phyloP scores from a whole-genome alignment of 2,797 vertebrate genomes.

The Acomys russatus region DNA sequence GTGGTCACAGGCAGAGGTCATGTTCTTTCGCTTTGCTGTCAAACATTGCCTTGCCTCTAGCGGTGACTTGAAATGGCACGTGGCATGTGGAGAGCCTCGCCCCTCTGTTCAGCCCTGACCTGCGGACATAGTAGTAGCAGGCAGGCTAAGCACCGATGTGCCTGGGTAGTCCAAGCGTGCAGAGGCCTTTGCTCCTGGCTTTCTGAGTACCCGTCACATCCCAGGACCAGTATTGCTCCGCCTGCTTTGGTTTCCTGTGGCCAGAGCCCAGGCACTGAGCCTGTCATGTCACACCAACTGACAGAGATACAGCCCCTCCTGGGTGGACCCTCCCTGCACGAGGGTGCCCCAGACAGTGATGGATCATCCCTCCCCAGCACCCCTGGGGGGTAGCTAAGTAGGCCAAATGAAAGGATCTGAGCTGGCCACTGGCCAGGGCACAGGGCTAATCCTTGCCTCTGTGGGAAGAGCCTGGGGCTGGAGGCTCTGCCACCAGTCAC shows the following conservation, averaged over 20 bases:
- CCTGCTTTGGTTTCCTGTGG: background rate
- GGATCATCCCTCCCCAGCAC: constrained; percentile 67
- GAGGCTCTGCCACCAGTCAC: constrained; percentile 78
- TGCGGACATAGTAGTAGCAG: no score
- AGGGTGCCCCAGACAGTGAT: constrained; percentile 75
- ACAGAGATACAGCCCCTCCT: background rate
- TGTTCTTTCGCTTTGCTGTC: background rate
- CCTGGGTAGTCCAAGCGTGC: background rate
- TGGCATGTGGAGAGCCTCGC: accelerated
- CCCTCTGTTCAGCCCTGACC: background rate
- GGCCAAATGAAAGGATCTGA: constrained; percentile 77
- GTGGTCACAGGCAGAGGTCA: background rate
- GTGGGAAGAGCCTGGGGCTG: constrained; percentile 71
- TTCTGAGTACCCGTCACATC: background rate
- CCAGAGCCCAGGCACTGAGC: background rate
- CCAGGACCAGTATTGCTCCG: background rate
- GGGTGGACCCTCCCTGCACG: constrained; percentile 38
- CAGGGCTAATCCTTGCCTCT: constrained; percentile 77
- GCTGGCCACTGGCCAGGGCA: constrained; percentile 81
- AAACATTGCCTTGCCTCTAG: background rate
- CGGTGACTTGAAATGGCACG: background rate
- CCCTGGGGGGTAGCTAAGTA: constrained; percentile 78
- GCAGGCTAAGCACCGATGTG: accelerated
- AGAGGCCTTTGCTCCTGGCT: background rate
- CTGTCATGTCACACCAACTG: constrained; percentile 30